A percentile compares a stretch with the other conserved stretches of the same genome.
Evolutionary conservation across 2,888 invertebrate genomes (phyloP).

Genomic region (Aleiodes testaceus): DNA sequence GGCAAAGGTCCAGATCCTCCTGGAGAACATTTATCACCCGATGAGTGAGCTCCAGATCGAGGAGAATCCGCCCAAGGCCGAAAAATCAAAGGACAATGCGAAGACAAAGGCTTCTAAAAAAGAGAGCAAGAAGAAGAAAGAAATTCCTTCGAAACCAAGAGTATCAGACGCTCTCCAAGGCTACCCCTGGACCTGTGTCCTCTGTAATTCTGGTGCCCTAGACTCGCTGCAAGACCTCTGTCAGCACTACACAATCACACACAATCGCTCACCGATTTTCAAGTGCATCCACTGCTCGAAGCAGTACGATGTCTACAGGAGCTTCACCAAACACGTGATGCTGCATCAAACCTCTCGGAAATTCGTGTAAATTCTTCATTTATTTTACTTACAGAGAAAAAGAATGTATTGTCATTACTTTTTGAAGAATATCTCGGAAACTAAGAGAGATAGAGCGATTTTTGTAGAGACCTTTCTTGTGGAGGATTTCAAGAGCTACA

Average conservation of each 20-base stretch:
- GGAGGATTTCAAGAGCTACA: too few species aligned
- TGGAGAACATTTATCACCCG: conserved; percentile 57
- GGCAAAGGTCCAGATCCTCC: conserved; percentile 58
- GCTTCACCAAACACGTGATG: conserved; percentile 61
- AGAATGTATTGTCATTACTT: too few species aligned
- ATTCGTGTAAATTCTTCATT: conserved; percentile 58
- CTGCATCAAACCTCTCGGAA: conserved; percentile 56
- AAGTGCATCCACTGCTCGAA: conserved; percentile 59
- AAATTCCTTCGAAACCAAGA: conserved; percentile 35
- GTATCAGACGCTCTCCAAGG: conserved; percentile 48
- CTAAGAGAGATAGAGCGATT: too few species aligned
- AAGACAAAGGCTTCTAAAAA: conserved; percentile 28
- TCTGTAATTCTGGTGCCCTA: conserved; percentile 50
- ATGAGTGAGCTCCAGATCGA: conserved; percentile 9
- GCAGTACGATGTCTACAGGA: conserved; percentile 58
- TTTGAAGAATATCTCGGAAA: too few species aligned
- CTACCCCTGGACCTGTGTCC: conserved; percentile 58
- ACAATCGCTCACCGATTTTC: conserved; percentile 57
- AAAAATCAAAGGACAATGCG: conserved; percentile 30
- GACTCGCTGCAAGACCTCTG: conserved; percentile 49
- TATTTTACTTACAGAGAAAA: too few species aligned
- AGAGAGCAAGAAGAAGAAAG: conserved; percentile 37
- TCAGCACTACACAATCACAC: conserved; percentile 55
- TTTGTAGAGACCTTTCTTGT: too few species aligned
- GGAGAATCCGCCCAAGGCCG: conserved; percentile 33